Base-by-base conservation (phyloP, 1,140 invertebrate genomes). In the Megalonaias nervosa region DNA sequence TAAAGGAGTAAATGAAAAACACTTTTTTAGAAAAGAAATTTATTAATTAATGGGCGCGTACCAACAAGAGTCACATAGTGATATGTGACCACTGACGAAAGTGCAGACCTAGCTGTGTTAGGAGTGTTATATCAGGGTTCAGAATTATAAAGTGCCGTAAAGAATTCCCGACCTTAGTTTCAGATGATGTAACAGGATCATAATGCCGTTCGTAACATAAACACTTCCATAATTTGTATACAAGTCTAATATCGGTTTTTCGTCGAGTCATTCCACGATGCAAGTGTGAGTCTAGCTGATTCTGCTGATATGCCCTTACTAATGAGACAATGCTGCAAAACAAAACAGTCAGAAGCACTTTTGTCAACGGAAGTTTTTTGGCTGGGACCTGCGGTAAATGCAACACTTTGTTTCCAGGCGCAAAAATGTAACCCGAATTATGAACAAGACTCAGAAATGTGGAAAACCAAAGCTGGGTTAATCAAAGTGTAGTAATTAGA, bases 401-500 rank as follows among this genome's bases (percentile, higher is more conserved):
- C 38, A 48, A 48, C 4, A 67, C 56, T n/a, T 17, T 77, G 3
- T 70, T 23, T 12, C 0, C 31, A 26, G 56, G 31, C 19, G 56
- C 74, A 56, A 81, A 5, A 17, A 77, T 23, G 21, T 17, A 16
- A 16, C 69, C 73, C 48, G 17, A 1, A 13, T 73, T 64, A 60
- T 72, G 56, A 23, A 72, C 67, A 9, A 80, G 21, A 58, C 73
- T 56, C 64, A 80, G 15, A 57, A 77, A 21, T 23, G 66, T 56
- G 14, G 76, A 60, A 65, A 71, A 79, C 65, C 77, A 84, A 16
- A 64, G n/a, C 38, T 84, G 82, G 3, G 80, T 78, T 68, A 72
- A 69, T 76, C 80, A 84, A 13, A 56, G 17, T 67, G 82, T 80
- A 9, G 77, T 67, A 12, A 82, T 62, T 12, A 82, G 19, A 17